These are phyloP conservation scores for Camponotus floridanus DNA, from an alignment of 1,140 invertebrate species.

Conservation along the genomic window DNA sequence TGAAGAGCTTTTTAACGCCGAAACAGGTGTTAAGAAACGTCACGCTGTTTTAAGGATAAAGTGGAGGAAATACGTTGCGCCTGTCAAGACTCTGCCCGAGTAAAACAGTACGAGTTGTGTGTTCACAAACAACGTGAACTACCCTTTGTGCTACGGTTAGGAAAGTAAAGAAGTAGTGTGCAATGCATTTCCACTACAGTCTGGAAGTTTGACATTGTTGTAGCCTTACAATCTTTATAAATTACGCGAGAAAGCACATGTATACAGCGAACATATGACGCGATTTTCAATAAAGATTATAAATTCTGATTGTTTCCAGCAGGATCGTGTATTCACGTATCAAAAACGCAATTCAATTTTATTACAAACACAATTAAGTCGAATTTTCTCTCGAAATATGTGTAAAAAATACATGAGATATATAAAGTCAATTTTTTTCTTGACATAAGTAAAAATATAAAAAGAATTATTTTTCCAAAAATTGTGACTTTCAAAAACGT, in stretches of 20 bases:
- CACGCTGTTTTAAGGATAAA: slow-evolving; percentile 35
- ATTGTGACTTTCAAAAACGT: background rate
- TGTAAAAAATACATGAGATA: background rate
- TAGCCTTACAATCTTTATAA: background rate
- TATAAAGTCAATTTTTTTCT: background rate
- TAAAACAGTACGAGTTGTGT: slow-evolving; percentile 25
- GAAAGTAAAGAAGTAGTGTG: background rate
- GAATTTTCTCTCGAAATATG: slow-evolving; percentile 1
- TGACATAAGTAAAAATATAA: background rate
- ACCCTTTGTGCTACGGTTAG: slow-evolving; percentile 1
- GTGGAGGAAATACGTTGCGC: slow-evolving; percentile 21
- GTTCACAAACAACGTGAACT: slow-evolving; percentile 19
- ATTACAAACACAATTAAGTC: slow-evolving; percentile 36
- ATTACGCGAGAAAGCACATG: background rate
- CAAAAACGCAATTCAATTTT: slow-evolving; percentile 2
- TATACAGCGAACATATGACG: background rate
- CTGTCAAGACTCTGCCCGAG: background rate
- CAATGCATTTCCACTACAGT: slow-evolving; percentile 31
- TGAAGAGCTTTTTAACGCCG: background rate
- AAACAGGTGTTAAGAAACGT: slow-evolving; percentile 14
- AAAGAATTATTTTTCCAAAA: background rate
- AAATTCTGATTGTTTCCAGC: background rate
- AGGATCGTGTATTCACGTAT: slow-evolving; percentile 7
- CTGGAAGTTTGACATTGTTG: slow-evolving; percentile 20
- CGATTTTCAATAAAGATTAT: slow-evolving; percentile 39